phyloP scores from a whole-genome alignment of 2,888 invertebrate genomes.

The Melanostoma scalare region DNA sequence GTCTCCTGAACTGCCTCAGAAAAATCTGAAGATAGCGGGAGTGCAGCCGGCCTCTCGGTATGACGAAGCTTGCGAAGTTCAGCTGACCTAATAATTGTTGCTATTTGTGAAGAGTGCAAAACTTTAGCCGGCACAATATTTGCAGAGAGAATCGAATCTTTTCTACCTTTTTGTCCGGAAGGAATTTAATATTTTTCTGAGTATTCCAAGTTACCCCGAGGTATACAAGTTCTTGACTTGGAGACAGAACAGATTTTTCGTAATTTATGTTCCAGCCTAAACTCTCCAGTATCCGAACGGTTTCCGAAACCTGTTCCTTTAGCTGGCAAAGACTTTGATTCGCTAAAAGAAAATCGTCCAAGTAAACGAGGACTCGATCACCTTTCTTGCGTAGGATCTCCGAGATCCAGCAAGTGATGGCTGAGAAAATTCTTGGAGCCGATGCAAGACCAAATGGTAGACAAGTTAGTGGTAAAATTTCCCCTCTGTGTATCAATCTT shows the following conservation, averaged over 20 bases:
- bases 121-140: not conserved
- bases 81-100: not conserved
- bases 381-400: slow-evolving; percentile 22
- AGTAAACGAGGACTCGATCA: slow-evolving; percentile 21
- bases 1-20: not conserved
- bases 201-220: not conserved
- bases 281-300: not conserved
- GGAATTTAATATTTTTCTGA: slow-evolving; percentile 3
- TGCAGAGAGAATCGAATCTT: slow-evolving; percentile 1
- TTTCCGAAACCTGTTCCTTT: slow-evolving; percentile 22
- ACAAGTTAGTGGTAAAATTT: slow-evolving; percentile 34
- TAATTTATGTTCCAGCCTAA: slow-evolving; percentile 15
- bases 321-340: not conserved
- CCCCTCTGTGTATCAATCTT: slow-evolving; percentile 24
- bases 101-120: not conserved
- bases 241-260: slow-evolving; percentile 2
- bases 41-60: slow-evolving; percentile 26
- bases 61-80: slow-evolving; percentile 13
- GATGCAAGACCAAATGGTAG: slow-evolving; percentile 39
- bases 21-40: slow-evolving; percentile 28
- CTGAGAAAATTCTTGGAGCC: slow-evolving; percentile 28
- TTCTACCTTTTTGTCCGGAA: not conserved
- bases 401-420: slow-evolving; percentile 17
- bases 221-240: slow-evolving; percentile 2
- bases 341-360: slow-evolving; percentile 31